Base-by-base conservation (phyloP, 2,797 vertebrate species). In the Cryptoprocta ferox region DNA sequence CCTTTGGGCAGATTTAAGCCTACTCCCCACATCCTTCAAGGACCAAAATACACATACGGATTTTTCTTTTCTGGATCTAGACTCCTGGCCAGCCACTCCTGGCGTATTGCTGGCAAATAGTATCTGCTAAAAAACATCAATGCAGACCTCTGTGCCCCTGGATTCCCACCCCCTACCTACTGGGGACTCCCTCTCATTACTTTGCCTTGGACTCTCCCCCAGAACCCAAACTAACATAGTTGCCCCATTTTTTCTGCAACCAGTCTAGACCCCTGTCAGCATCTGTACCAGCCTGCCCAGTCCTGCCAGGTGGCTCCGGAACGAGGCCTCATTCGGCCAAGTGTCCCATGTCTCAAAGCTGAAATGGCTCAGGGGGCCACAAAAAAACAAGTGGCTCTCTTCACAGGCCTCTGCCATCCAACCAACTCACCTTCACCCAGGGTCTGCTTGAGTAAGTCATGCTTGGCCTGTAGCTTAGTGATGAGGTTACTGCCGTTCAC, bases 401-500 rank as follows among this genome's bases (percentile, higher is more conserved):
- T 48, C 61, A 28, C 65, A 0, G 9, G 56, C 32, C 32, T 83
- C 13, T 0, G 4, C 6, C 53, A 56, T 2, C 0, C 0, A 0
- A 95, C 0, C 0, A 0, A 96, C 99, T 99, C 98, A 99, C 99
- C 99, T 99, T 99, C 99, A 93, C 99, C 99, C 12, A 99, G 98
- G 0, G 99, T 99, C 98, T 99, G 99, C 98, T 99, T 99, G 98
- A 99, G 99, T 97, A 99, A 99, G 98, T 99, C 99, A 0, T 99
- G 99, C 98, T 99, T 99, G 96, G 99, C 99, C 98, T 99, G 99
- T 37, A 99, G 99, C 98, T 99, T 99, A 3, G 99, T 99, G 98
- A 99, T 99, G 93, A 99, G 99, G 98, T 99, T 99, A 97, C 99
- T 99, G 98, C 99, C 99, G 35, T 99, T 99, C 98, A 99, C 98